Conservation (phyloP, 2,113 vertebrate species). For the Cercopithecus mona region DNA sequence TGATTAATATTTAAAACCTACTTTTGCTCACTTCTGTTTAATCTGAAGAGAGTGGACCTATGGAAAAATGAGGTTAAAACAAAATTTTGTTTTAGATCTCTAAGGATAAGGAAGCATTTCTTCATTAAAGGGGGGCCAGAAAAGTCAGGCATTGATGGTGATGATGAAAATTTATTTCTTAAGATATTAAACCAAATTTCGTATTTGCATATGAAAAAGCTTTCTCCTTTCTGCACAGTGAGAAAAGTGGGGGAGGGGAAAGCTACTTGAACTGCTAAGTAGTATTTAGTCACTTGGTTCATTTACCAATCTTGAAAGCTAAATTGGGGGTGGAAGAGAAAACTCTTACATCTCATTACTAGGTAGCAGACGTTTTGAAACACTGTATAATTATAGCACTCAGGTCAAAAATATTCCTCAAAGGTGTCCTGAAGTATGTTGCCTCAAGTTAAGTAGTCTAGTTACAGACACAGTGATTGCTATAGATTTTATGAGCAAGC, state of each 20-base stretch:
- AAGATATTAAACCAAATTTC: slow-evolving; percentile 14
- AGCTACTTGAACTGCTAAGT: not conserved
- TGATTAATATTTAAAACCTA: slow-evolving; percentile 67
- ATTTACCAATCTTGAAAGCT: not conserved
- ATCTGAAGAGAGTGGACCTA: not conserved
- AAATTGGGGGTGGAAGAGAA: not conserved
- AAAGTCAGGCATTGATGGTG: not conserved
- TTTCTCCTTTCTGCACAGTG: slow-evolving; percentile 7
- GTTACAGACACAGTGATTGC: not conserved
- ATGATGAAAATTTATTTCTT: not conserved
- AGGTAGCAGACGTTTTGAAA: not conserved
- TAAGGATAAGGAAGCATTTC: not conserved
- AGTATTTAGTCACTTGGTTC: not conserved
- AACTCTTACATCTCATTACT: not conserved
- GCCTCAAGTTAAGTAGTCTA: not conserved
- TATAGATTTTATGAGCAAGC: not conserved
- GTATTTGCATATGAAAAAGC: not conserved
- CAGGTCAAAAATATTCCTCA: not conserved
- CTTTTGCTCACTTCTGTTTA: slow-evolving; percentile 47
- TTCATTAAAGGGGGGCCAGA: slow-evolving; percentile 8
- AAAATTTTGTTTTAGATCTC: slow-evolving; percentile 26
- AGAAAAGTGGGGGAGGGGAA: not conserved
- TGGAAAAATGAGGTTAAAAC: slow-evolving; percentile 22
- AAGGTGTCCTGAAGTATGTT: not conserved
- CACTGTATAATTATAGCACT: not conserved